phyloP scores from a whole-genome alignment of 1,140 invertebrate species.

The Hyles vespertilio region DNA sequence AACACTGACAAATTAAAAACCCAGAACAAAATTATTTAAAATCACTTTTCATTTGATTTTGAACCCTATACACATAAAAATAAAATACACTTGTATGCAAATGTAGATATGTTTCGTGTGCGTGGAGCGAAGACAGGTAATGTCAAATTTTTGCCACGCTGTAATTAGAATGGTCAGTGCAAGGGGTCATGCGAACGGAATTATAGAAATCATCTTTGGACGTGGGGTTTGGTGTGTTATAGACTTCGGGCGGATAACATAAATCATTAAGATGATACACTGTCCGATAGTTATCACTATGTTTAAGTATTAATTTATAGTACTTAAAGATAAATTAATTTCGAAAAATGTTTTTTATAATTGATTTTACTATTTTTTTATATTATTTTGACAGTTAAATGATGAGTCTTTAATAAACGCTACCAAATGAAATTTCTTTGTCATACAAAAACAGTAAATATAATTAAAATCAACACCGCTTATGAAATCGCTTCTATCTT shows the following conservation, averaged over 20 bases:
- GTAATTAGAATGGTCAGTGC: constrained; percentile 47
- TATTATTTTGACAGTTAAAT: too few relatives aligned
- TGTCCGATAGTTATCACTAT: too few relatives aligned
- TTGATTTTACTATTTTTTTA: too few relatives aligned
- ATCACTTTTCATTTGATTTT: not conserved
- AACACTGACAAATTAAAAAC: constrained; percentile 62
- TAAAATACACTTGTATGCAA: not conserved
- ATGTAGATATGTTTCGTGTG: not conserved
- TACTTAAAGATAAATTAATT: too few relatives aligned
- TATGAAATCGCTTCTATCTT: constrained; percentile 8
- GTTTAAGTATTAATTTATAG: too few relatives aligned
- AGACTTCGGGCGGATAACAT: not conserved
- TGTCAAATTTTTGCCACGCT: constrained; percentile 43
- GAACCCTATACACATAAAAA: not conserved
- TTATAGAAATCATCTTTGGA: constrained; percentile 49
- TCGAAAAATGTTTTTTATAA: too few relatives aligned
- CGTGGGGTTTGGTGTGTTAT: constrained; percentile 22
- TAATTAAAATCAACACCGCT: constrained; percentile 8
- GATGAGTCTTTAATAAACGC: too few relatives aligned
- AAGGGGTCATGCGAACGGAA: constrained; percentile 61
- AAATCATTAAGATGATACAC: too few relatives aligned
- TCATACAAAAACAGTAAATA: too few relatives aligned
- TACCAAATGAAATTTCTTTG: not conserved
- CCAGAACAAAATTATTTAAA: not conserved
- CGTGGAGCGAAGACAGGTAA: constrained; percentile 28